A percentile compares a stretch with the other conserved stretches of the same genome.
Conservation (phyloP, 2,113 vertebrate species). For the Sinosuthora webbiana region DNA sequence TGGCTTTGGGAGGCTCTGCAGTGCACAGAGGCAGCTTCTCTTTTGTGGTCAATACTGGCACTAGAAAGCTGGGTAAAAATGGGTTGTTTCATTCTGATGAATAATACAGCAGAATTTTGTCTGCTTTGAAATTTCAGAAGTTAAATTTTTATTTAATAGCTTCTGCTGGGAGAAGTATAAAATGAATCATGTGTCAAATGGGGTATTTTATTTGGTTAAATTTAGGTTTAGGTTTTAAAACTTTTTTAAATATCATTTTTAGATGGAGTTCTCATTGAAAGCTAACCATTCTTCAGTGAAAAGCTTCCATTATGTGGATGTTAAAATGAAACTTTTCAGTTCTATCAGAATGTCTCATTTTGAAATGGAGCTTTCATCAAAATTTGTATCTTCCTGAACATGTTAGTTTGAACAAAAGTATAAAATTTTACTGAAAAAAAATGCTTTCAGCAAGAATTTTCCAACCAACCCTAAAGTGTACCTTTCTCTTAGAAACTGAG, state of each 20-base stretch:
- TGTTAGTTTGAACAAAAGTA: not conserved
- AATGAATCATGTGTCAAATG: not conserved
- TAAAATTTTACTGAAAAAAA: not conserved
- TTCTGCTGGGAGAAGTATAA: not conserved
- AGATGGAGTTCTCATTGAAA: not conserved
- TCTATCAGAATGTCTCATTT: not conserved
- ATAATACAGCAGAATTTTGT: not conserved
- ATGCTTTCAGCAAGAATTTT: not conserved
- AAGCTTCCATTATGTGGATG: not conserved
- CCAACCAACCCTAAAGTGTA: not conserved
- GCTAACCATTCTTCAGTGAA: not conserved
- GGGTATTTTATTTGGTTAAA: not conserved
- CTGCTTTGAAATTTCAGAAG: not conserved
- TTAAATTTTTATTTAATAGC: not conserved
- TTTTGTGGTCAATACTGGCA: not conserved
- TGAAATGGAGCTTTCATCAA: not conserved
- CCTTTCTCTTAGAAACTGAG: not conserved
- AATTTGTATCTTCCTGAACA: not conserved
- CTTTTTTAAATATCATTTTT: not conserved
- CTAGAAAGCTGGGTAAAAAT: not conserved
- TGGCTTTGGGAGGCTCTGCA: conserved; percentile 24
- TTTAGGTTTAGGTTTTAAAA: not conserved
- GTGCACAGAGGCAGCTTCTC: not conserved
- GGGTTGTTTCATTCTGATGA: not conserved
- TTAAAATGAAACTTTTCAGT: not conserved